Evolutionary conservation across 2,113 vertebrate species (phyloP).

Genomic region (Hemiscyllium ocellatum): DNA sequence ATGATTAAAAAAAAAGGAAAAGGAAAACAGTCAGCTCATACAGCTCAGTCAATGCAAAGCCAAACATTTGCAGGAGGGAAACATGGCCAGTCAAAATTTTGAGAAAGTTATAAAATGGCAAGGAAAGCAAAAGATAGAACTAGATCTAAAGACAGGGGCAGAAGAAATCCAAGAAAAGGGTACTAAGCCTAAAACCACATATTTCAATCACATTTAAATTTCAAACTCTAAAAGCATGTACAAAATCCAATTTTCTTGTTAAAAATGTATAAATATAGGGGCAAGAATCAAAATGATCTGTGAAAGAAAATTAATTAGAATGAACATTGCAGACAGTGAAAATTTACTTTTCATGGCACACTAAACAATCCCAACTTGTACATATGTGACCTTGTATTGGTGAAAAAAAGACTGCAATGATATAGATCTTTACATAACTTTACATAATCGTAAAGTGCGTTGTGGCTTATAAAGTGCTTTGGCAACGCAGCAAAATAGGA

Average conservation of each 20-base stretch:
- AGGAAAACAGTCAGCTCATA: not conserved
- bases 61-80: not conserved
- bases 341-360: not conserved
- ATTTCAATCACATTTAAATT: not conserved
- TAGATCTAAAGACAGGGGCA: not conserved
- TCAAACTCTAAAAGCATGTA: not conserved
- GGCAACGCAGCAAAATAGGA: not conserved
- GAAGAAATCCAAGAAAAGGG: not conserved
- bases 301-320: not conserved
- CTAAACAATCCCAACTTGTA: no score
- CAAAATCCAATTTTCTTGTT: not conserved
- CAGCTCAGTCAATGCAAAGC: not conserved
- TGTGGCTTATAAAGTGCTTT: not conserved
- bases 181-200: not conserved
- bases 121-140: not conserved
- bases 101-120: not conserved
- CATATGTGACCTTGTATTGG: no score
- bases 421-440: not conserved
- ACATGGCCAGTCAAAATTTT: not conserved
- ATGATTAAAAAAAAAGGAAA: not conserved
- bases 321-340: not conserved
- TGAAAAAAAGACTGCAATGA: not conserved
- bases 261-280: not conserved
- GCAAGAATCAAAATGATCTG: no score
- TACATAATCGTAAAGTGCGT: not conserved